These are phyloP conservation scores for Hemibagrus wyckioides DNA, from an alignment of 2,113 vertebrate species.

Conservation along the genomic window DNA sequence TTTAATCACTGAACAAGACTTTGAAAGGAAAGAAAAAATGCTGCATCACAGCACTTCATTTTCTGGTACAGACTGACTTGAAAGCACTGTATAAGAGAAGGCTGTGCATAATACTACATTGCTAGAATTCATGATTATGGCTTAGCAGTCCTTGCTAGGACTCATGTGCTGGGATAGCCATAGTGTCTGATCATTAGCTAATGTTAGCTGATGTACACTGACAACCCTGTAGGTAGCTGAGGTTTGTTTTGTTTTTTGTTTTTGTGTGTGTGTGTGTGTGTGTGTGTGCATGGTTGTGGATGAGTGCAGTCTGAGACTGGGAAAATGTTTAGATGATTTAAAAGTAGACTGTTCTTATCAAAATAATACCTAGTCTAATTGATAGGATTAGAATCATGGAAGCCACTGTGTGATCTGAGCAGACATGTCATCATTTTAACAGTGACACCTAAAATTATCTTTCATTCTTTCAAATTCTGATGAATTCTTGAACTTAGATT, in stretches of 20 bases:
- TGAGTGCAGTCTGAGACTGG: neutral
- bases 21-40: neutral
- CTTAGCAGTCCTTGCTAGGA: neutral
- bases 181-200: neutral
- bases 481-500: neutral
- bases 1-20: neutral
- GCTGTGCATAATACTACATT: neutral
- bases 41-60: neutral
- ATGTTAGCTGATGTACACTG: constrained; percentile 8
- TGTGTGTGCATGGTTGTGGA: no score
- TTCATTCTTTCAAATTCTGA: neutral
- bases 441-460: neutral
- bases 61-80: neutral
- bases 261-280: neutral
- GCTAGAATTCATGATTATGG: neutral
- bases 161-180: neutral
- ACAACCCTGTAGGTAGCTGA: neutral
- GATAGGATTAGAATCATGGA: neutral
- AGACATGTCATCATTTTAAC: neutral
- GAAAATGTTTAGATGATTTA: neutral
- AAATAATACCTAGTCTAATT: neutral
- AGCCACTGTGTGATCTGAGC: neutral
- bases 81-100: neutral
- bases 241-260: neutral
- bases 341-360: neutral